Conservation (phyloP, 1,140 invertebrate genomes). For the Macrobrachium nipponense region DNA sequence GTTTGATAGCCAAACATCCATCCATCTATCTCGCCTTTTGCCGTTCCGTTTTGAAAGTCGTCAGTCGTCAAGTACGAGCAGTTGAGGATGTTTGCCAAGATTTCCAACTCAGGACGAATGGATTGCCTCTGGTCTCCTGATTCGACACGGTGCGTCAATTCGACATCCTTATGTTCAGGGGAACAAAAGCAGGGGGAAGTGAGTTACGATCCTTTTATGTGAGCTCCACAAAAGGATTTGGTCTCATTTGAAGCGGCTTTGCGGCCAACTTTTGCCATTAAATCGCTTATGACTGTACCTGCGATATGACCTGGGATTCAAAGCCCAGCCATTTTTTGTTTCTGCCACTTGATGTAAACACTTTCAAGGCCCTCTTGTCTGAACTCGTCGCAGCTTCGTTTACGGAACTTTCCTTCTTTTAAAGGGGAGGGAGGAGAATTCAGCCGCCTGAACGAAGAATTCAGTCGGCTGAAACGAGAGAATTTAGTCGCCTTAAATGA, state of each 20-base stretch:
- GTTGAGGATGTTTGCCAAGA: not conserved
- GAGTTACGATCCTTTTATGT: conserved; percentile 26
- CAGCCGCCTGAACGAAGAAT: too few species aligned
- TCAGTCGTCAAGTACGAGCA: not conserved
- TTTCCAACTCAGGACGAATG: too few species aligned
- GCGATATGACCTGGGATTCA: too few species aligned
- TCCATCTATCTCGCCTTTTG: not conserved
- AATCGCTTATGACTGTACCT: not conserved
- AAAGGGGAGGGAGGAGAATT: too few species aligned
- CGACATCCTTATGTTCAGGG: conserved; percentile 7
- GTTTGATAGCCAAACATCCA: not conserved
- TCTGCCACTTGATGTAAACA: too few species aligned
- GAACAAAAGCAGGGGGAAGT: conserved; percentile 16
- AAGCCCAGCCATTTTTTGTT: too few species aligned
- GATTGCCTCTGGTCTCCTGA: not conserved
- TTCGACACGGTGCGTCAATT: conserved; percentile 32
- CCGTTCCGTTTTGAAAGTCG: too few species aligned
- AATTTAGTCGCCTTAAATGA: too few species aligned
- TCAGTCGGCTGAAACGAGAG: too few species aligned
- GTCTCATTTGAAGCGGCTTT: conserved; percentile 19
- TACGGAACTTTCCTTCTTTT: too few species aligned
- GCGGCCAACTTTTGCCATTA: not conserved
- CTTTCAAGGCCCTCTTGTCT: too few species aligned
- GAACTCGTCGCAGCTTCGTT: too few species aligned
- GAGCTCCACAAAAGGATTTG: not conserved